Percentiles rank a stretch among this genome's conserved stretches.
Conservation (phyloP, 2,888 invertebrate species). For the Phanerotoma sp. region DNA sequence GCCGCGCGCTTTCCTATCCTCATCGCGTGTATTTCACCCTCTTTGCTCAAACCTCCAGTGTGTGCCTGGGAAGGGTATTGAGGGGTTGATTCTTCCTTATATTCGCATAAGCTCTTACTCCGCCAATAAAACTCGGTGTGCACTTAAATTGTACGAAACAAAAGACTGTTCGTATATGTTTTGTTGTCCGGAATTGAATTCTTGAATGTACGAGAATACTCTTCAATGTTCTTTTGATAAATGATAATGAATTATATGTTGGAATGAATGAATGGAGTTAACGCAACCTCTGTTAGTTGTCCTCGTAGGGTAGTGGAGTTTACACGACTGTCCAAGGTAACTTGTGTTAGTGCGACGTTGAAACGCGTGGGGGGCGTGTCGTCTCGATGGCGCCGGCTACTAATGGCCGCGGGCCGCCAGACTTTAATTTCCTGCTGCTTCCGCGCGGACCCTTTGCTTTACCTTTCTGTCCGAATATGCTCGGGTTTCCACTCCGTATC, state of each 20-base stretch:
- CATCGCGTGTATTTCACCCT: slow-evolving; percentile 28
- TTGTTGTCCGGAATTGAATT: no score
- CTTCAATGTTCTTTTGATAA: not conserved
- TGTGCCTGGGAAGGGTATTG: slow-evolving; percentile 1
- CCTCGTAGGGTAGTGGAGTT: not conserved
- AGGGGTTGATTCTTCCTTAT: not conserved
- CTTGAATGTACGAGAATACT: not conserved
- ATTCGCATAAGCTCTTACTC: not conserved
- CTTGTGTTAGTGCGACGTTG: slow-evolving; percentile 41
- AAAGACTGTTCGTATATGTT: not conserved
- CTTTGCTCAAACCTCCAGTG: slow-evolving; percentile 21
- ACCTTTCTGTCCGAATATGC: slow-evolving; percentile 52
- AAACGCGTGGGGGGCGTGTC: slow-evolving; percentile 56
- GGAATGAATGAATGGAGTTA: slow-evolving; percentile 1
- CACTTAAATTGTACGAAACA: not conserved
- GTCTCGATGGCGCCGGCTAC: slow-evolving; percentile 58
- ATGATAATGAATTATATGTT: slow-evolving; percentile 1
- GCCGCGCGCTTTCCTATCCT: slow-evolving; percentile 40
- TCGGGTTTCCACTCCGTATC: slow-evolving; percentile 39
- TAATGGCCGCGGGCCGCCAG: slow-evolving; percentile 58
- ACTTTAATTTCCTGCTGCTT: slow-evolving; percentile 60
- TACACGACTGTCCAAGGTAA: slow-evolving; percentile 14
- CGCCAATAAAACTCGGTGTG: not conserved
- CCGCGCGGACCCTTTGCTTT: slow-evolving; percentile 56
- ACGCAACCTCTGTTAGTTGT: slow-evolving; percentile 1